Evolutionary conservation across 2,113 vertebrate genomes (phyloP).

Genomic region (Odocoileus virginianus): DNA sequence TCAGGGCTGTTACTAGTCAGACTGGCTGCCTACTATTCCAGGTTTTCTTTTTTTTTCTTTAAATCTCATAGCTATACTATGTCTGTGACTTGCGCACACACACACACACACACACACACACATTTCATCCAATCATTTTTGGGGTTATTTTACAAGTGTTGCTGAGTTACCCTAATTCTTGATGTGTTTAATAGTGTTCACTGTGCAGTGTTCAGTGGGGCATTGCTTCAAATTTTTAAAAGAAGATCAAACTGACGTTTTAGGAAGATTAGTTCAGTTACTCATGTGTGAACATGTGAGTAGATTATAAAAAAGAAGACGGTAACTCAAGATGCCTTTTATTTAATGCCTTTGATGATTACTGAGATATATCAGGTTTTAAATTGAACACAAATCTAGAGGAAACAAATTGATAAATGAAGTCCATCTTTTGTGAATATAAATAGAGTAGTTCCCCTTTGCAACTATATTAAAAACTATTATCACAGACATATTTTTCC

Average conservation of each 20-base stretch:
- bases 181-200: neutral
- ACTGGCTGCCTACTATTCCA: neutral
- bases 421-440: neutral
- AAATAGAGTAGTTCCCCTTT: neutral
- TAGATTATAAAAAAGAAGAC: neutral
- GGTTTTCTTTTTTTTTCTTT: neutral
- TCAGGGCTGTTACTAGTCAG: neutral
- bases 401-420: neutral
- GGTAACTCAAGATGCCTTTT: neutral
- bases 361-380: neutral
- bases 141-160: neutral
- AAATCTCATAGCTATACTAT: neutral
- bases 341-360: neutral
- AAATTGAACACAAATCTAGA: neutral
- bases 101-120: no score
- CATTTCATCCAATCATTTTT: neutral
- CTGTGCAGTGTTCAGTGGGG: neutral
- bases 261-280: neutral
- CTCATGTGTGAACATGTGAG: neutral
- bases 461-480: neutral
- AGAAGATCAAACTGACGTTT: neutral
- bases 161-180: neutral
- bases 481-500: neutral
- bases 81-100: neutral
- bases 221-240: neutral